Evolutionary conservation across 2,888 invertebrate species (phyloP), one percentile per base, ranked within the genome.

Genomic region (Acheta domesticus): DNA sequence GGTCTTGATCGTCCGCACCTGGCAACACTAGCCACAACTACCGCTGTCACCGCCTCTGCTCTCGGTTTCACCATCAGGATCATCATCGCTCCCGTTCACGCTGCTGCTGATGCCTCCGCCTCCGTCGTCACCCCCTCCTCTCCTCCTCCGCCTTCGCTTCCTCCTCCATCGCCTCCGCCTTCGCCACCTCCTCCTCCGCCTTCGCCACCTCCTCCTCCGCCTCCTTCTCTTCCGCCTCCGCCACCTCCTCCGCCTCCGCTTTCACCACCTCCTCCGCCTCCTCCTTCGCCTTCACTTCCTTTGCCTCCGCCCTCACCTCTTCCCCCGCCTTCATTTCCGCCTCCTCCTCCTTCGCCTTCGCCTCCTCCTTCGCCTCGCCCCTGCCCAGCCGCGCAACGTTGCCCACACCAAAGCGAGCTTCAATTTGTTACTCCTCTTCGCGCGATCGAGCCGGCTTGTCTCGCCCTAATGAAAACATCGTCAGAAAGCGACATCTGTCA

Each of bases 401-500:
- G 14, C 62, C 62, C n/a, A 62, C 62, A 16, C n/a, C n/a, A 12
- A 14, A 62, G 62, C n/a, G 16, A 62, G n/a, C 62, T 62, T 19
- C 62, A 62, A 62, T 62, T 62, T 62, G 62, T 62, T 62, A 62
- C 62, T 12, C 62, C 16, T n/a, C 62, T 62, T 62, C 62, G n/a
- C 62, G 62, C 16, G n/a, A n/a, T n/a, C 62, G 16, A 62, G 14
- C n/a, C 62, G 62, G 16, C 62, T 14, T 62, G 16, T n/a, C 62
- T 62, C n/a, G 62, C 62, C n/a, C 62, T 62, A 62, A 62, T 62
- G 62, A 62, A 62, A 62, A 62, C 62, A 14, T 62, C 62, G 4
- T n/a, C 16, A 62, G n/a, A n/a, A 62, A 62, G 62, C n/a, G 62
- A 62, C 62, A 62, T 62, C 62, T 62, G 62, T 62, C 62, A 62